Conservation (phyloP, 1,140 invertebrate genomes). For the Phthorimaea operculella region DNA sequence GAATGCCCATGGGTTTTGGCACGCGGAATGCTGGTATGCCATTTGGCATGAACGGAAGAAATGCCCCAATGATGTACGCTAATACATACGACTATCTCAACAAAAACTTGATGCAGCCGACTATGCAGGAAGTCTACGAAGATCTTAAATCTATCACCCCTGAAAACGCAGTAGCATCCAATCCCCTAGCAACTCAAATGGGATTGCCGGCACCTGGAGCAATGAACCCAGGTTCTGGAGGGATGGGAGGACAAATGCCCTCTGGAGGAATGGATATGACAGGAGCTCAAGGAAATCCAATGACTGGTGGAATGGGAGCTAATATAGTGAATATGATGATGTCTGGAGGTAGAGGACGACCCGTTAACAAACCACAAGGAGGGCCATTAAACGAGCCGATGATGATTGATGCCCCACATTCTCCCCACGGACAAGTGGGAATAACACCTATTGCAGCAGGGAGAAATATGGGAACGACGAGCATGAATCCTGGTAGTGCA, state of each 20-base stretch:
- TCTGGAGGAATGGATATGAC: slow-evolving; percentile 1
- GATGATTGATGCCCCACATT: background rate
- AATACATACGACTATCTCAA: slow-evolving; percentile 52
- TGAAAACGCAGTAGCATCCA: slow-evolving; percentile 44
- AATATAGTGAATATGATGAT: too few species aligned
- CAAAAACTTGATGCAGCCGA: slow-evolving; percentile 49
- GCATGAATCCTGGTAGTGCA: too few species aligned
- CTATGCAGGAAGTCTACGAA: slow-evolving; percentile 50
- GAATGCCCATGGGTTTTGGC: background rate
- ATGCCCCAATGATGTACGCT: slow-evolving; percentile 43
- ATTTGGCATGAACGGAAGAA: background rate
- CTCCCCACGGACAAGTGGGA: background rate
- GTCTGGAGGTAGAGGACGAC: too few species aligned
- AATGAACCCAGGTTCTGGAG: background rate
- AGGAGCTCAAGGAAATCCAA: background rate
- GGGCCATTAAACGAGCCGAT: too few species aligned
- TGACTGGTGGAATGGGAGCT: background rate
- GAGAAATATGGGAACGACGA: background rate
- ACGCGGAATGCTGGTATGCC: background rate
- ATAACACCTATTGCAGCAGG: background rate
- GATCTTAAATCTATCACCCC: slow-evolving; percentile 48
- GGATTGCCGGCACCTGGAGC: slow-evolving; percentile 17
- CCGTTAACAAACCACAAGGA: too few species aligned
- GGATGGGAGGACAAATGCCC: background rate
- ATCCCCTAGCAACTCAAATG: slow-evolving; percentile 32